phyloP scores from a whole-genome alignment of 2,113 vertebrate genomes.

The Myotis brandtii region DNA sequence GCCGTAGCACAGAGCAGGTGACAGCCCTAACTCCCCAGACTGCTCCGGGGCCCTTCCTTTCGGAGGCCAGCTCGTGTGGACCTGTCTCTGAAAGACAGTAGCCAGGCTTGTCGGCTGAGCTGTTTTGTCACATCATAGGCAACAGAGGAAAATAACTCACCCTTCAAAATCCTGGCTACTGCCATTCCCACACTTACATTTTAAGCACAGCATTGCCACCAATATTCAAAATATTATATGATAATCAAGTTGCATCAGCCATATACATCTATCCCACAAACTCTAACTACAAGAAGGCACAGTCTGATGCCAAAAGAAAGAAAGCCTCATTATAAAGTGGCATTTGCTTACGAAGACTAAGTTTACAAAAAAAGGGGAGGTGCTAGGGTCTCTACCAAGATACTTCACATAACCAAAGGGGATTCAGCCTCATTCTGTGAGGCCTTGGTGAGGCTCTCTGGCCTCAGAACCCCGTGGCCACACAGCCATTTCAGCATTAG shows the following conservation, averaged over 20 bases:
- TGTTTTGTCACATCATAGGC: not conserved
- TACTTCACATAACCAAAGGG: not conserved
- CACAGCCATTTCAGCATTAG: not conserved
- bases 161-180: not conserved
- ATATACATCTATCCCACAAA: not conserved
- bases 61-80: not conserved
- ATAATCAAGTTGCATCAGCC: not conserved
- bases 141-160: not conserved
- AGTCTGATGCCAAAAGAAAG: not conserved
- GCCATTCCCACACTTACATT: not conserved
- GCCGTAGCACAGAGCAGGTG: not conserved
- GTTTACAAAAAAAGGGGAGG: not conserved
- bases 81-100: not conserved
- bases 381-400: not conserved
- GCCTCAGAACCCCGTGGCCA: not conserved
- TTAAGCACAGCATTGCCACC: not conserved
- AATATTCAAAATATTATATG: not conserved
- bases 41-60: not conserved
- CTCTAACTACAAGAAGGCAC: not conserved
- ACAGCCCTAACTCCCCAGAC: not conserved
- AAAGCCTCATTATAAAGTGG: not conserved
- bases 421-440: not conserved
- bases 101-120: not conserved
- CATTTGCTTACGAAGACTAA: not conserved
- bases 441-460: not conserved